Evolutionary conservation across 1,140 invertebrate genomes (phyloP).

Genomic region (Zaprionus gabonicus): DNA sequence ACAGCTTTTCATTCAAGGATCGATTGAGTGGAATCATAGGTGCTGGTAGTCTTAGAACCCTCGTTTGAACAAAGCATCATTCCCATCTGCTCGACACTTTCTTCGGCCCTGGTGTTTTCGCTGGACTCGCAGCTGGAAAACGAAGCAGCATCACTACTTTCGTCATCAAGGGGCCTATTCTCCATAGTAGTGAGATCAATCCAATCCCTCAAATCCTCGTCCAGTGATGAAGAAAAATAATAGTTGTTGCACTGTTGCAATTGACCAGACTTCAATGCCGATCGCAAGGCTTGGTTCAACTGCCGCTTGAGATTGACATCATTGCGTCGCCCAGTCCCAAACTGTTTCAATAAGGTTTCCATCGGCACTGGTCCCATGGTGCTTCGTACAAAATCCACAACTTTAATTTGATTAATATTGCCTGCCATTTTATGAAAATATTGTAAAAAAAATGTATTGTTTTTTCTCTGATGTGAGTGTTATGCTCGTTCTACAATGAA

Average conservation of each 20-base stretch:
- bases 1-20: no score
- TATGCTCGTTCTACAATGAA: background rate
- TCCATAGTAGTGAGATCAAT: background rate
- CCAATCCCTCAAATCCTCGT: background rate
- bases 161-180: background rate
- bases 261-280: background rate
- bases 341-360: background rate
- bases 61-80: background rate
- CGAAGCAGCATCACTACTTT: background rate
- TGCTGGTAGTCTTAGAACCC: background rate
- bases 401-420: background rate
- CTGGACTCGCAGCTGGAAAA: background rate
- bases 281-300: background rate
- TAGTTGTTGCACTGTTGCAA: background rate
- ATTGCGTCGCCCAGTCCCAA: background rate
- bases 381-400: background rate
- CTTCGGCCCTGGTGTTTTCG: background rate
- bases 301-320: background rate
- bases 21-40: no score
- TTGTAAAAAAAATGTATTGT: background rate
- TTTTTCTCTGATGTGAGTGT: background rate
- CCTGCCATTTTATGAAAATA: background rate
- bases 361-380: background rate
- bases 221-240: background rate
- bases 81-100: background rate